A percentile compares a stretch with the other conserved stretches of the same genome.
Conservation (phyloP, 2,888 invertebrate species). For the Hemicrepidius hirtus region DNA sequence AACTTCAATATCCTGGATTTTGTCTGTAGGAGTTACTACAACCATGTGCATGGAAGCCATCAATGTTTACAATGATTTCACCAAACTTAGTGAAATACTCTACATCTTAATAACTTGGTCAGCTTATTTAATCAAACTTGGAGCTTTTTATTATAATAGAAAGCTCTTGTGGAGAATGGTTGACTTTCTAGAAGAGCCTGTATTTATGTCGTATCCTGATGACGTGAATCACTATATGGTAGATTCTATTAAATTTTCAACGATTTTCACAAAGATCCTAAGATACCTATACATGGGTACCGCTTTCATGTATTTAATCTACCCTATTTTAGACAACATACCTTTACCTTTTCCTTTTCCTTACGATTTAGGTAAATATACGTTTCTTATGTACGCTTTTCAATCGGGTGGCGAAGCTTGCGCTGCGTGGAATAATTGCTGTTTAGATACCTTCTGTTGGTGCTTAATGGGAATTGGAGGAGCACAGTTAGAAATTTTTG, state of each 20-base stretch:
- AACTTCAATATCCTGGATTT: constrained; percentile 10
- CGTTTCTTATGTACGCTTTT: constrained; percentile 41
- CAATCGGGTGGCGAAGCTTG: constrained; percentile 35
- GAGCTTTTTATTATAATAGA: constrained; percentile 35
- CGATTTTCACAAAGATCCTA: constrained; percentile 37
- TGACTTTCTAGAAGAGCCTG: constrained; percentile 34
- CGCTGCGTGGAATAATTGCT: constrained; percentile 49
- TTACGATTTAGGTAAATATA: constrained; percentile 45
- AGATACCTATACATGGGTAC: constrained; percentile 26
- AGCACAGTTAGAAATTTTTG: constrained; percentile 47
- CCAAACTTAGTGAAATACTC: constrained; percentile 45
- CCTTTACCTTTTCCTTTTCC: constrained; percentile 52
- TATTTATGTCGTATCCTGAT: constrained; percentile 44
- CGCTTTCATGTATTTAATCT: constrained; percentile 30
- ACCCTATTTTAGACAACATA: constrained; percentile 44
- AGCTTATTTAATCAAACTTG: constrained; percentile 32
- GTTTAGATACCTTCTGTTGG: constrained; percentile 40
- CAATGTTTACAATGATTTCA: constrained; percentile 37
- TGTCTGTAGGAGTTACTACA: constrained; percentile 4
- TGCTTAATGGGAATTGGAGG: constrained; percentile 41
- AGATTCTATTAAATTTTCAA: constrained; percentile 36
- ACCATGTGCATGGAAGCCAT: constrained; percentile 42
- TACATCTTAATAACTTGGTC: constrained; percentile 43
- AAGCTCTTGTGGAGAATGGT: constrained; percentile 35
- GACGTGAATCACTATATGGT: constrained; percentile 40